Conservation (phyloP, 2,888 invertebrate genomes). For the Xestobium rufovillosum region DNA sequence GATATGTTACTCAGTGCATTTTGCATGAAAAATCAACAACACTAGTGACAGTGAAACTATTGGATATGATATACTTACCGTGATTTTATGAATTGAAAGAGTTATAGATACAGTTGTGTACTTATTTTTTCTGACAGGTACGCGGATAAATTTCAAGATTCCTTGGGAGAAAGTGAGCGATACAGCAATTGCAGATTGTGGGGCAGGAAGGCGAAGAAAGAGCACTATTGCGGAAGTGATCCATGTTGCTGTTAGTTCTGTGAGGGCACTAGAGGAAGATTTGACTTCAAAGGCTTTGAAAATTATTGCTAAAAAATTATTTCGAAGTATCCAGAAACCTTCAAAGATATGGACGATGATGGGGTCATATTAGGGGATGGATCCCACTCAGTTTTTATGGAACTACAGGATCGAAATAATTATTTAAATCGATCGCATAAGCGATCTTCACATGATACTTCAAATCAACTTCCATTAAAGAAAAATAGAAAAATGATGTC, state of each 20-base stretch:
- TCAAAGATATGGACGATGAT: conserved; percentile 25
- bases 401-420: conserved; percentile 23
- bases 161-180: conserved; percentile 16
- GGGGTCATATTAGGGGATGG: conserved; percentile 24
- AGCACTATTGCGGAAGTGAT: conserved; percentile 15
- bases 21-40: conserved; percentile 8
- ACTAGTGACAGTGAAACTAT: conserved; percentile 11
- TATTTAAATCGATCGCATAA: conserved; percentile 26
- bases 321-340: conserved; percentile 22
- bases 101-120: no score
- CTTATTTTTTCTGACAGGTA: no score
- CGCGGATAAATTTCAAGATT: conserved; percentile 17
- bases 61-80: no score
- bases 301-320: conserved; percentile 21
- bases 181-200: conserved; percentile 13
- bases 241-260: conserved; percentile 20
- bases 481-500: no score
- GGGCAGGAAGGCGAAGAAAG: conserved; percentile 14
- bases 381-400: conserved; percentile 19
- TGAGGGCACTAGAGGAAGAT: conserved; percentile 18
- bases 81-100: no score
- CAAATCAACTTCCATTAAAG: no score
- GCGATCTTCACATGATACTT: conserved; percentile 7
- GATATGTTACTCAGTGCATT: no score
- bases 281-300: conserved; percentile 23